Base-by-base conservation (phyloP, 2,888 invertebrate species). In the Matsumyia berberina region DNA sequence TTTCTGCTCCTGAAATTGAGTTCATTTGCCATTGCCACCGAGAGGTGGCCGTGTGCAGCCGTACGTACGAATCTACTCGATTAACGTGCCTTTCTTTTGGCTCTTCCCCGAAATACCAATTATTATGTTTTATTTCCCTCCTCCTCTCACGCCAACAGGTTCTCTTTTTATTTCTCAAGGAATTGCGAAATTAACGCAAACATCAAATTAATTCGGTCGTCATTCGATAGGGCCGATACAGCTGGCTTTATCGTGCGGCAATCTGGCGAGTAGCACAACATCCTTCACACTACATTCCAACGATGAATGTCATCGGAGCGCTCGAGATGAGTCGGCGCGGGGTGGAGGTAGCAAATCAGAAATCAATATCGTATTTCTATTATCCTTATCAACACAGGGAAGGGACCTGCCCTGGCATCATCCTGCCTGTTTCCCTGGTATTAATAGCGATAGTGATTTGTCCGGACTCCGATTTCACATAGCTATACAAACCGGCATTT, bases 311-410 rank as follows among this genome's bases (percentile, higher is more conserved):
- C 70, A 72, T 17, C 49, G 24, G 29, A 49, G 5, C 24, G 12
- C 12, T 58, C 53, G 35, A 67, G 60, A 80, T 73, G 35, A 66
- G 37, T 37, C 37, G 6, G 11, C 15, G 6, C 49, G 2, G 5
- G n/a, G 29, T 44, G 5, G 53, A 42, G 37, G 19, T 15, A 64
- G 66, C 29, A 80, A 80, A 80, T 85, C 76, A 85, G 80, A 60
- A 76, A 85, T 80, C 79, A 80, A 85, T 80, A 85, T 76, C 80
- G 39, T 46, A 67, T 79, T 76, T 80, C 85, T 80, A 80, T 85
- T 76, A 76, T 76, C 53, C 69, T 80, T 80, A 85, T 80, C 70
- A 80, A 76, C 57, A 76, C 57, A 37, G 55, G 37, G 60, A 39
- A 44, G 60, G 60, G 33, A 17, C 42, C 17, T 37, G 44, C 55